Conservation (phyloP, 2,888 invertebrate species). For the Aphodius sticticus region DNA sequence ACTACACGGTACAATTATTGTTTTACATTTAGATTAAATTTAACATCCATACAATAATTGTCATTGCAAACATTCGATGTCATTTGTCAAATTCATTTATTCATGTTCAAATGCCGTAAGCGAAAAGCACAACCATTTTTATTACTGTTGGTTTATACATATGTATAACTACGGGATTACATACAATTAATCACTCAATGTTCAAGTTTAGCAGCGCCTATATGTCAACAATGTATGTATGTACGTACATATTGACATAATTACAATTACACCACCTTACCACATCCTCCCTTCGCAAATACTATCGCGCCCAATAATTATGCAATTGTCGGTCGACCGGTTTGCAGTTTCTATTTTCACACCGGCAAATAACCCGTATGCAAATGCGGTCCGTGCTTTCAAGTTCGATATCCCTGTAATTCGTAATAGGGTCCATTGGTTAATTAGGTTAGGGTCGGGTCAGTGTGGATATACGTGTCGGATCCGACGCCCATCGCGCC, state of each 20-base stretch:
- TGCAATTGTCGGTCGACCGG: background rate
- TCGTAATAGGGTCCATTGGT: background rate
- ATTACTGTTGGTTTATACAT: too few species aligned
- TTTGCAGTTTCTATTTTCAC: background rate
- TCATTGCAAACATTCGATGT: too few species aligned
- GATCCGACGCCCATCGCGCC: background rate
- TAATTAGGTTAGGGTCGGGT: constrained; percentile 4
- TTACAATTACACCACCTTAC: background rate
- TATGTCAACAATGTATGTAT: background rate
- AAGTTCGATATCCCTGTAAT: constrained; percentile 4
- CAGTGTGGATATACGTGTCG: constrained; percentile 4
- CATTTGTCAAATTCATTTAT: too few species aligned
- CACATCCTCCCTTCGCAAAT: background rate
- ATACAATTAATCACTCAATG: background rate
- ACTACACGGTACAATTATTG: too few species aligned
- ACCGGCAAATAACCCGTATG: background rate
- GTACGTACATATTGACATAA: background rate
- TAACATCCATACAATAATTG: too few species aligned
- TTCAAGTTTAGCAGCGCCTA: background rate
- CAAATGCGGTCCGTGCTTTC: background rate
- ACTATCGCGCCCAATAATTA: background rate
- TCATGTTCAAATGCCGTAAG: too few species aligned
- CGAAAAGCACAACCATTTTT: too few species aligned
- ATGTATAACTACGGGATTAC: background rate
- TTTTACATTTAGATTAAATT: too few species aligned